Percentiles rank a stretch among this genome's conserved stretches.
Conservation (phyloP, 2,888 invertebrate genomes). For the Anthrax anthrax region DNA sequence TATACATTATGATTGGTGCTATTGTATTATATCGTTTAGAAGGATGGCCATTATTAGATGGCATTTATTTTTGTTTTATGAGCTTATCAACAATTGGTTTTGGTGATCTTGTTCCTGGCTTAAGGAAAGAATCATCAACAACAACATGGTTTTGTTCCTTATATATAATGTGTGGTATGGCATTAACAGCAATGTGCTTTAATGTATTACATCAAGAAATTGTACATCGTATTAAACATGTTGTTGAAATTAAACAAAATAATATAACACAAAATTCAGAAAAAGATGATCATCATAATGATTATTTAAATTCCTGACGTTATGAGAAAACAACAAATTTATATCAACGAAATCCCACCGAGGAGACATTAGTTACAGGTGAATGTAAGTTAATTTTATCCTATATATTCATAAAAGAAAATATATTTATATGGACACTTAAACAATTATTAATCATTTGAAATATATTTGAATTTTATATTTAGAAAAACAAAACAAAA, state of each 20-base stretch:
- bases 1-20: constrained; percentile 83
- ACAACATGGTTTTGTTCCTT: constrained; percentile 81
- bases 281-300: constrained; percentile 11
- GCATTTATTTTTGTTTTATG: constrained; percentile 92
- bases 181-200: constrained; percentile 80
- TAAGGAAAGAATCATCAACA: constrained; percentile 38
- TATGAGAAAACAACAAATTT: constrained; percentile 31
- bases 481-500: too few relatives aligned
- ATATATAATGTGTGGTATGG: constrained; percentile 76
- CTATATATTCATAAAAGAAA: too few relatives aligned
- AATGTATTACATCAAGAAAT: constrained; percentile 81
- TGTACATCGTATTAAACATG: constrained; percentile 62
- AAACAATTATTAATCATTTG: too few relatives aligned
- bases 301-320: constrained; percentile 31
- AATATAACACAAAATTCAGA: constrained; percentile 21
- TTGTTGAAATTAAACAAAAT: constrained; percentile 30
- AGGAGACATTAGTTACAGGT: constrained; percentile 41
- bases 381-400: constrained; percentile 1
- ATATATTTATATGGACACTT: too few relatives aligned
- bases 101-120: constrained; percentile 69
- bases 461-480: too few relatives aligned
- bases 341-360: constrained; percentile 41
- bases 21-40: constrained; percentile 78
- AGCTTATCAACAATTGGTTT: constrained; percentile 86
- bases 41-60: constrained; percentile 79